A percentile compares a stretch with the other conserved stretches of the same genome.
Conservation (phyloP, 35 echinoderm and acorn worm species). For the Lytechinus pictus region DNA sequence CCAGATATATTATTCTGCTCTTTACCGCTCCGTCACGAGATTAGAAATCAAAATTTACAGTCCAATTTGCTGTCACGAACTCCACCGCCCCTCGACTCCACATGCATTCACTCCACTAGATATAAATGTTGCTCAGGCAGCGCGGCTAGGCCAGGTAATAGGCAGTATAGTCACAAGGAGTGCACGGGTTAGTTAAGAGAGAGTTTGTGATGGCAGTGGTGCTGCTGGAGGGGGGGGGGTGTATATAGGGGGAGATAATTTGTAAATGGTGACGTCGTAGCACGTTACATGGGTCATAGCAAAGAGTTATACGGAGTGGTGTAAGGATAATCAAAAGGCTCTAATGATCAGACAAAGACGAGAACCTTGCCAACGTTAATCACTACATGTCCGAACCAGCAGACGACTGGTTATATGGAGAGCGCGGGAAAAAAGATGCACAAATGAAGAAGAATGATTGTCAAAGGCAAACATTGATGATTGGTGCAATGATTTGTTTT, state of each 20-base stretch:
- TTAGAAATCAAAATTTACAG: conserved; percentile 55
- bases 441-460: conserved; percentile 13
- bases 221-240: not conserved
- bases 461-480: not conserved
- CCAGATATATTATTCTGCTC: not conserved
- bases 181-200: not conserved
- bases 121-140: not conserved
- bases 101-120: not conserved
- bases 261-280: not conserved
- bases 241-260: not conserved
- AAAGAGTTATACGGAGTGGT: not conserved
- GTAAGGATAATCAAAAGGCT: not conserved
- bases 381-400: not conserved
- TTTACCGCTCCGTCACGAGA: not conserved
- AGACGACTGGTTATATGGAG: not conserved
- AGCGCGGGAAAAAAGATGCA: not conserved
- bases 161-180: not conserved
- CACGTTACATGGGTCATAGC: not conserved
- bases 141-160: not conserved
- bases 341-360: not conserved
- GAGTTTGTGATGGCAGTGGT: too few species aligned
- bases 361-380: not conserved
- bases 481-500: not conserved
- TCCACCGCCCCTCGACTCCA: not conserved
- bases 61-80: conserved; percentile 21